Conservation (phyloP, 2,113 vertebrate species). For the Strix uralensis region DNA sequence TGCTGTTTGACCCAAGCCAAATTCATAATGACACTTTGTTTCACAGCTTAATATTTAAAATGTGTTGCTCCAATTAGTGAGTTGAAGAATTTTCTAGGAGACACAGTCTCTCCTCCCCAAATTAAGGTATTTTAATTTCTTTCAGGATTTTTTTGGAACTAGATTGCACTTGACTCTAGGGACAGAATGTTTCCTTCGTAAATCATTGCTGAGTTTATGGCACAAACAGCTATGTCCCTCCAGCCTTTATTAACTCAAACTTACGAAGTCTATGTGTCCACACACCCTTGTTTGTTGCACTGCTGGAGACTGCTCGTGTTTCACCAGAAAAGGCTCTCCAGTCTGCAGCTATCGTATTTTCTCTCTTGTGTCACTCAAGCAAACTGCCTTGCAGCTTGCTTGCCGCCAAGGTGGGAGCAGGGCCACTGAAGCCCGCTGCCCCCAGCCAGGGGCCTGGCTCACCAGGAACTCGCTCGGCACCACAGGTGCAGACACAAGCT, state of each 20-base stretch:
- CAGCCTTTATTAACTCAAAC: neutral
- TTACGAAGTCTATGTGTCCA: accelerated
- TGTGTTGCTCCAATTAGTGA: neutral
- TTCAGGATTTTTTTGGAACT: neutral
- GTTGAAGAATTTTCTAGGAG: neutral
- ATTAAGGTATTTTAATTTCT: neutral
- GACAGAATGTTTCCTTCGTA: neutral
- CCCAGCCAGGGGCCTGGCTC: accelerated
- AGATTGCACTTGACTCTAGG: neutral
- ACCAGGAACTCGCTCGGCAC: neutral
- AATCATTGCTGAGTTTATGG: neutral
- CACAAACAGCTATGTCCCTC: neutral
- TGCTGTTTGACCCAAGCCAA: neutral
- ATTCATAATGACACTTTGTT: neutral
- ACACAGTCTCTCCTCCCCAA: neutral
- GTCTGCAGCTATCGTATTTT: neutral
- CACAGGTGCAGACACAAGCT: accelerated
- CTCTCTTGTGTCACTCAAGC: neutral
- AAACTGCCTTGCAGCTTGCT: neutral
- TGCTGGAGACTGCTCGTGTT: neutral
- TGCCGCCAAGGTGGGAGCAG: accelerated
- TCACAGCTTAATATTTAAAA: neutral
- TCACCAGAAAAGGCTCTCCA: neutral
- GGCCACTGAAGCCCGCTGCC: neutral
- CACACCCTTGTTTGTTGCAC: accelerated